These are phyloP conservation scores for Latrodectus hesperus DNA, from an alignment of 2,888 invertebrate genomes.

Conservation along the genomic window DNA sequence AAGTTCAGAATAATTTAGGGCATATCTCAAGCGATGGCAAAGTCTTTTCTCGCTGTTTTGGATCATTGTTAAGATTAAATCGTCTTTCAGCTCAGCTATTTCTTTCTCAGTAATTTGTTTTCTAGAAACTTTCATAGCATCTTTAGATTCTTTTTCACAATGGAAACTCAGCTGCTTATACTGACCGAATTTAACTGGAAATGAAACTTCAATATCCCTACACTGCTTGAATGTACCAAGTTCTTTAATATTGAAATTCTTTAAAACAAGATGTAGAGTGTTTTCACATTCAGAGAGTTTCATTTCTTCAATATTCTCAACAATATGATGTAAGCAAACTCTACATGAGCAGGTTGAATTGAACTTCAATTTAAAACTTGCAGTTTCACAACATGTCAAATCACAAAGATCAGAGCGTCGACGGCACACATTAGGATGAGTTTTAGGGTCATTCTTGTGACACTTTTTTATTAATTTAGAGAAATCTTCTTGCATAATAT, in stretches of 20 bases:
- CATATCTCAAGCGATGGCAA: conserved; percentile 69
- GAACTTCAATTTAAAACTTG: conserved; percentile 21
- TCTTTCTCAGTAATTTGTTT: conserved; percentile 39
- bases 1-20: conserved; percentile 70
- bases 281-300: conserved; percentile 66
- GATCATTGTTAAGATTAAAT: conserved; percentile 70
- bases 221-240: conserved; percentile 44
- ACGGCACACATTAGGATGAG: conserved; percentile 39
- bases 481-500: conserved; percentile 69
- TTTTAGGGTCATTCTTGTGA: conserved; percentile 36
- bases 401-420: conserved; percentile 48
- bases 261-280: conserved; percentile 42
- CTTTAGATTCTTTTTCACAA: conserved; percentile 30
- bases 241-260: conserved; percentile 48
- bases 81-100: conserved; percentile 65
- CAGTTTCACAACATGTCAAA: conserved; percentile 61
- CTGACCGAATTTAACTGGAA: conserved; percentile 60
- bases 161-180: conserved; percentile 60
- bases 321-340: conserved; percentile 49
- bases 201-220: conserved; percentile 56
- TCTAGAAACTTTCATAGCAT: conserved; percentile 4
- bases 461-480: conserved; percentile 70
- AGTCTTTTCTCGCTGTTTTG: conserved; percentile 68
- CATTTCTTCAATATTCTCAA: conserved; percentile 42
- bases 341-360: conserved; percentile 50